Percentiles rank a stretch among this genome's conserved stretches.
Conservation (phyloP, 2,888 invertebrate species). For the Danaus chrysippus region DNA sequence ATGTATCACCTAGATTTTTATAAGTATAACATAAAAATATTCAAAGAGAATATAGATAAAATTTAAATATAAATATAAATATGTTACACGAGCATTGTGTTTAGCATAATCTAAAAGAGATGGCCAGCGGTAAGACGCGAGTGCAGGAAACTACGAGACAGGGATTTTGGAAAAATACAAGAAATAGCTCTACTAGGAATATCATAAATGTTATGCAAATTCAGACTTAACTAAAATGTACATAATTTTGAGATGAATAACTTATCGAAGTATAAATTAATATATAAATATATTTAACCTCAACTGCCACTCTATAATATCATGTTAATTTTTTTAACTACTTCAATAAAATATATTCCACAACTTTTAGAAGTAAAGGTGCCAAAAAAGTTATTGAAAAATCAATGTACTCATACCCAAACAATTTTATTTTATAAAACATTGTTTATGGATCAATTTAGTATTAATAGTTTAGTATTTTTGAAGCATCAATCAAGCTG, state of each 20-base stretch:
- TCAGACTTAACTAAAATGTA: neutral
- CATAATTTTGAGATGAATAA: neutral
- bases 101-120: slow-evolving; percentile 56
- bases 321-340: no score
- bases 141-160: slow-evolving; percentile 51
- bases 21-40: neutral
- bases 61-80: neutral
- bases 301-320: no score
- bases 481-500: slow-evolving; percentile 50
- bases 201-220: neutral
- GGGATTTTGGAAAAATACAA: slow-evolving; percentile 13
- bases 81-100: slow-evolving; percentile 40
- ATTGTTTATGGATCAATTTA: slow-evolving; percentile 15
- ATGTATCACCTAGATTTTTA: neutral
- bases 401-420: neutral
- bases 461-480: slow-evolving; percentile 35
- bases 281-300: no score
- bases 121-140: slow-evolving; percentile 27
- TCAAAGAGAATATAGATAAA: neutral
- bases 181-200: neutral
- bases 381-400: no score
- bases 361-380: no score
- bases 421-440: neutral
- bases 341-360: no score
- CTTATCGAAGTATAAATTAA: no score